Percentiles rank a stretch among this genome's conserved stretches.
Conservation (phyloP, 2,797 vertebrate genomes). For the Aselliscus stoliczkanus region DNA sequence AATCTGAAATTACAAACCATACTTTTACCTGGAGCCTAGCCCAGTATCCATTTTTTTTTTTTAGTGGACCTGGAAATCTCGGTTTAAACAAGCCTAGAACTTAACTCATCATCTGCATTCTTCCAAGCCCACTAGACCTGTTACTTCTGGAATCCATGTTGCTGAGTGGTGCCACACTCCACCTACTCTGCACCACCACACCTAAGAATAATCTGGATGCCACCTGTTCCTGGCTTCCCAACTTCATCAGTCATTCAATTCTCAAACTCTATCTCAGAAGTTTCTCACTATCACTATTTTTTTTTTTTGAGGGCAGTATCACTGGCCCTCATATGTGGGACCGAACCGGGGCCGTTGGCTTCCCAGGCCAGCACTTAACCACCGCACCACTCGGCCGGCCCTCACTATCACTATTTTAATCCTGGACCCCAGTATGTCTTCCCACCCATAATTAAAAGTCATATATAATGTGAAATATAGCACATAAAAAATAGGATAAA, state of each 20-base stretch:
- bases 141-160: neutral
- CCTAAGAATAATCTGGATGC: too few relatives aligned
- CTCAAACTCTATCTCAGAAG: neutral
- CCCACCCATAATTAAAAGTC: neutral
- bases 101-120: accelerated
- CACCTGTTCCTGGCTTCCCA: neutral
- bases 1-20: neutral
- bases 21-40: neutral
- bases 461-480: neutral
- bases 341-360: too few relatives aligned
- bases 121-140: neutral
- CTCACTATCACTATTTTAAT: too few relatives aligned
- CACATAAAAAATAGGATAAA: neutral
- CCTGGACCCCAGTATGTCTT: neutral
- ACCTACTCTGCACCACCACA: accelerated
- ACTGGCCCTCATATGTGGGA: too few relatives aligned
- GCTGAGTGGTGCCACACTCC: too few relatives aligned
- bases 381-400: too few relatives aligned
- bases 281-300: too few relatives aligned
- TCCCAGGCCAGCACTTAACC: too few relatives aligned
- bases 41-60: neutral
- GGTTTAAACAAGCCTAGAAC: neutral
- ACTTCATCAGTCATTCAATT: accelerated
- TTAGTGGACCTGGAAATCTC: neutral
- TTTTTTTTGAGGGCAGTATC: too few relatives aligned